Conservation (phyloP, 2,797 vertebrate genomes). For the Gambusia yucatana region DNA sequence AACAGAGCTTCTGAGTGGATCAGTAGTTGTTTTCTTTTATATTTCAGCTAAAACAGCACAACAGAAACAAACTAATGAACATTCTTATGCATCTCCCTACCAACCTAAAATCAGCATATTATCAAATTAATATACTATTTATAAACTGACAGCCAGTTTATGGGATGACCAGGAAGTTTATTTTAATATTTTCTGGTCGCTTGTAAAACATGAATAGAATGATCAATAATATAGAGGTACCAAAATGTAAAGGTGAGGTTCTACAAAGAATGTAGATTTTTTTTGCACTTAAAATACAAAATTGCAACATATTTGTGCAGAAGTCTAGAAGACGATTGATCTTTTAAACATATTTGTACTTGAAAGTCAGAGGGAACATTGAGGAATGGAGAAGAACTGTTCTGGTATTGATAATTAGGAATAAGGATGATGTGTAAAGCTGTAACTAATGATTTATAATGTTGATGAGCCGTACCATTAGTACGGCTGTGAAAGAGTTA, state of each 20-base stretch:
- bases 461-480: neutral
- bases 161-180: neutral
- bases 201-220: neutral
- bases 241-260: neutral
- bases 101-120: neutral
- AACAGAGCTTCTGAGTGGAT: neutral
- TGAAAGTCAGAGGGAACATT: neutral
- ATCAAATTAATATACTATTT: neutral
- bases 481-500: neutral
- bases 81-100: neutral
- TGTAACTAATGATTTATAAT: neutral
- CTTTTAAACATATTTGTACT: neutral
- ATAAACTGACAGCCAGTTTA: neutral
- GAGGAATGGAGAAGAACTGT: neutral
- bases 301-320: neutral
- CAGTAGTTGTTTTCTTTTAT: neutral
- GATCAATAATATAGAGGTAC: neutral
- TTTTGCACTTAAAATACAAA: neutral
- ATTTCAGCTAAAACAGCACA: neutral
- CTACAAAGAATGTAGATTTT: neutral
- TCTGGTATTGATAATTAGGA: neutral
- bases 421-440: neutral
- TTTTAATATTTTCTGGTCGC: neutral
- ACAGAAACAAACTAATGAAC: neutral
- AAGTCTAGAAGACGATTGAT: neutral